phyloP scores from a whole-genome alignment of 2,113 vertebrate genomes.

The Coracopsis vasa region DNA sequence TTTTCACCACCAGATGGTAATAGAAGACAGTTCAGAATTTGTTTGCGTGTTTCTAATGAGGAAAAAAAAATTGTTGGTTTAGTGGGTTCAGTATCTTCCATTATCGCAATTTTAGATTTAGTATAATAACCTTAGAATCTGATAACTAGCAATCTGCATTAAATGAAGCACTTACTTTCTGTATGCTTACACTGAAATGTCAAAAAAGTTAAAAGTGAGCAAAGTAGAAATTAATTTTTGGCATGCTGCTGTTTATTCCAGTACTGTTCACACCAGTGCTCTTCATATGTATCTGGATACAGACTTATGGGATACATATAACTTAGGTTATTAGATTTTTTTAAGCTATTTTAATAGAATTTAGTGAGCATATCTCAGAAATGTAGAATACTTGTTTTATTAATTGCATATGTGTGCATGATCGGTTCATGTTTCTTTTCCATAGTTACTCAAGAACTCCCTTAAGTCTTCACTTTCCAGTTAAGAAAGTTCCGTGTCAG shows the following conservation, averaged over 20 bases:
- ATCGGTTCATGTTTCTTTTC: neutral
- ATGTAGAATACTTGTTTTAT: neutral
- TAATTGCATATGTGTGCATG: neutral
- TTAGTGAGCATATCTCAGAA: neutral
- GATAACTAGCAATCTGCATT: neutral
- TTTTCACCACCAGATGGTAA: slow-evolving; percentile 51
- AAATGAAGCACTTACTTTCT: neutral
- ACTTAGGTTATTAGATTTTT: neutral
- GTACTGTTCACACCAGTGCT: neutral
- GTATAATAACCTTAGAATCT: neutral
- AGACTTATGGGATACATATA: neutral
- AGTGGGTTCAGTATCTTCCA: neutral
- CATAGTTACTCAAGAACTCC: neutral
- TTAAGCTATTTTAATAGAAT: neutral
- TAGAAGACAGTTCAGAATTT: neutral
- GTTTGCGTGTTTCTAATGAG: neutral
- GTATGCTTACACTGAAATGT: neutral
- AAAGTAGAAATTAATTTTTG: neutral
- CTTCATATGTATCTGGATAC: neutral
- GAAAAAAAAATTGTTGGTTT: neutral
- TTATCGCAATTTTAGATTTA: neutral
- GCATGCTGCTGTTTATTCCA: neutral
- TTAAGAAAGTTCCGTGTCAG: neutral
- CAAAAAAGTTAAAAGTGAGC: neutral
- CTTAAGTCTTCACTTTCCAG: neutral